phyloP scores from a whole-genome alignment of 1,140 invertebrate species.

The Solen grandis region DNA sequence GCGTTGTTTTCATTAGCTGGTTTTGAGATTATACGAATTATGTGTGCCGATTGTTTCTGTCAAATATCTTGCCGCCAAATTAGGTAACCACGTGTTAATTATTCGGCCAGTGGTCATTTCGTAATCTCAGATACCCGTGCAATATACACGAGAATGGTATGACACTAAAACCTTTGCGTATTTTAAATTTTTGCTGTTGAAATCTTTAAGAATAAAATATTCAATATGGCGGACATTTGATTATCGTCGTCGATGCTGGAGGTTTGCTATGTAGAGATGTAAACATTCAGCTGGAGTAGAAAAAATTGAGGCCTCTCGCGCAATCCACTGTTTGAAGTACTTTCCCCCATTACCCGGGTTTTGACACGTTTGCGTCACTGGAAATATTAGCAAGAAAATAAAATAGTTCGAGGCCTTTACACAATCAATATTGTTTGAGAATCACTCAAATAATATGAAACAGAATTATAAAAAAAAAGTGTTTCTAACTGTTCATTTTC shows the following conservation, averaged over 20 bases:
- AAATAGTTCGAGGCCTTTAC: not conserved
- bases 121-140: too few species aligned
- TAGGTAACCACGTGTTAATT: constrained; percentile 28
- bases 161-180: not conserved
- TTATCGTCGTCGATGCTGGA: not conserved
- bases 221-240: constrained; percentile 30
- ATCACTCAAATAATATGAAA: too few species aligned
- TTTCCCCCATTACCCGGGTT: not conserved
- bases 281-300: not conserved
- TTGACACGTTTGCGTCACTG: not conserved
- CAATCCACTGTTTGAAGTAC: not conserved
- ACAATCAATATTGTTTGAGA: too few species aligned
- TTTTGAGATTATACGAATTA: too few species aligned
- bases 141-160: too few species aligned
- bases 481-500: too few species aligned
- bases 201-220: not conserved
- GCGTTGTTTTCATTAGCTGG: too few species aligned
- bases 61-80: constrained; percentile 34
- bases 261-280: not conserved
- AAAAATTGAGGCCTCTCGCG: not conserved
- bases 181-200: not conserved
- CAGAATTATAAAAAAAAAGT: too few species aligned
- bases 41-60: constrained; percentile 10
- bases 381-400: not conserved
- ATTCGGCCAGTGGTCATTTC: too few species aligned